These are phyloP conservation scores for Danio aesculapii DNA, from an alignment of 2,797 vertebrate genomes.

Conservation along the genomic window DNA sequence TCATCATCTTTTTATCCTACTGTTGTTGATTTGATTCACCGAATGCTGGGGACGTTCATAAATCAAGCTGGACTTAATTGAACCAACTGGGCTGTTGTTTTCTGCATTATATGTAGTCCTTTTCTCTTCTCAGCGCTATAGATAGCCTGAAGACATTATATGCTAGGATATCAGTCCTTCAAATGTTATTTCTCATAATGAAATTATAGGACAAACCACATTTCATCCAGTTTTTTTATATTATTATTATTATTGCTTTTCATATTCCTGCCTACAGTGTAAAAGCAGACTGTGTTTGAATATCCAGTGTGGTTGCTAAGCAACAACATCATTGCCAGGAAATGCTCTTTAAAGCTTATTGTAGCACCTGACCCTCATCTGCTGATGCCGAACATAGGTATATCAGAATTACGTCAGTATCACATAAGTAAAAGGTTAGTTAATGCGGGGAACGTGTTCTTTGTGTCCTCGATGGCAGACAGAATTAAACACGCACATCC, in stretches of 20 bases:
- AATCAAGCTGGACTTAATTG: neutral
- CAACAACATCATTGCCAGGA: conserved; percentile 50
- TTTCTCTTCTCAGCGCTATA: conserved; percentile 5
- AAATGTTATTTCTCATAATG: conserved; percentile 39
- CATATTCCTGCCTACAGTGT: conserved; percentile 38
- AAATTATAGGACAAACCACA: conserved; percentile 19
- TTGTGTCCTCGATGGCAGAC: neutral
- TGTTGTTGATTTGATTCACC: neutral
- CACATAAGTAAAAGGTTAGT: conserved; percentile 19
- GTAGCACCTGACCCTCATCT: conserved; percentile 45
- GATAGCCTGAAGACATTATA: conserved; percentile 16
- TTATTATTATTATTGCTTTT: conserved; percentile 2
- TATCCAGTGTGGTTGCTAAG: conserved; percentile 48
- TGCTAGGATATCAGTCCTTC: neutral
- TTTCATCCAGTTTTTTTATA: conserved; percentile 4
- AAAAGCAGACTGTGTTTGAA: conserved; percentile 44
- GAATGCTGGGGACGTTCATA: neutral
- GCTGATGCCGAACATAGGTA: conserved; percentile 30
- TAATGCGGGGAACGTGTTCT: conserved; percentile 2
- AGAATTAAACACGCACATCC: neutral
- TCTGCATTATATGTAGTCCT: neutral
- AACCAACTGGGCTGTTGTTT: neutral
- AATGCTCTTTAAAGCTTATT: conserved; percentile 48
- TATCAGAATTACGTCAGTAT: conserved; percentile 13
- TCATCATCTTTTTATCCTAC: conserved; percentile 32